Evolutionary conservation across 1,140 invertebrate genomes (phyloP).

Genomic region (Panonychus citri): DNA sequence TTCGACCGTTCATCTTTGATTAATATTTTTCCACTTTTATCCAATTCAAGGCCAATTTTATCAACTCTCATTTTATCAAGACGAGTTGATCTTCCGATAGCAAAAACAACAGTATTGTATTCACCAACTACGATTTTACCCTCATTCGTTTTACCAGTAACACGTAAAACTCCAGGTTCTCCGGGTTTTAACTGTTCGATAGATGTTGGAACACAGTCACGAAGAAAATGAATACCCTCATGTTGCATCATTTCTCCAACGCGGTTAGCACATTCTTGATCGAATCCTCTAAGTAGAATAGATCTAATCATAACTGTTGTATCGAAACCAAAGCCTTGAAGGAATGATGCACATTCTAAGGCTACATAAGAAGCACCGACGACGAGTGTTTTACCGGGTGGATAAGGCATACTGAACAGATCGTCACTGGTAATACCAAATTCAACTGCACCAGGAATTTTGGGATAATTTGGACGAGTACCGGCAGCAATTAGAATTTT

Average conservation of each 20-base stretch:
- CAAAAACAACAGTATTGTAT: slow-evolving; percentile 59
- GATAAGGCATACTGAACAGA: slow-evolving; percentile 62
- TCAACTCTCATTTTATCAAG: slow-evolving; percentile 33
- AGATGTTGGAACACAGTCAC: slow-evolving; percentile 46
- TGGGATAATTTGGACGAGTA: slow-evolving; percentile 48
- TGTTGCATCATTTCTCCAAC: slow-evolving; percentile 60
- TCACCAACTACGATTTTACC: slow-evolving; percentile 20
- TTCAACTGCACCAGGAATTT: slow-evolving; percentile 58
- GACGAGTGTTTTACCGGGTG: slow-evolving; percentile 79
- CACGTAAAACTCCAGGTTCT: slow-evolving; percentile 34
- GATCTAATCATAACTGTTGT: slow-evolving; percentile 36
- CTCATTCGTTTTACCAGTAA: slow-evolving; percentile 36
- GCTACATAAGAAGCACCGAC: slow-evolving; percentile 70
- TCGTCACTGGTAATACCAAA: slow-evolving; percentile 88
- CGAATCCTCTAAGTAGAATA: slow-evolving; percentile 77
- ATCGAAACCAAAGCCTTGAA: slow-evolving; percentile 43
- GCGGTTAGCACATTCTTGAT: slow-evolving; percentile 79
- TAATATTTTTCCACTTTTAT: slow-evolving; percentile 19
- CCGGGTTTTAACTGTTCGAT: slow-evolving; percentile 25
- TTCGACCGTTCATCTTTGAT: slow-evolving; percentile 40
- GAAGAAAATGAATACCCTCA: slow-evolving; percentile 58
- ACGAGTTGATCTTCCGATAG: slow-evolving; percentile 33
- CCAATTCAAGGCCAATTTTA: slow-evolving; percentile 24
- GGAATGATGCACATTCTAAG: slow-evolving; percentile 86
- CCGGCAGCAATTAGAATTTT: slow-evolving; percentile 78